Evolutionary conservation across 2,888 invertebrate species (phyloP), one percentile per base, ranked within the genome.

Genomic region (Antitype chi): DNA sequence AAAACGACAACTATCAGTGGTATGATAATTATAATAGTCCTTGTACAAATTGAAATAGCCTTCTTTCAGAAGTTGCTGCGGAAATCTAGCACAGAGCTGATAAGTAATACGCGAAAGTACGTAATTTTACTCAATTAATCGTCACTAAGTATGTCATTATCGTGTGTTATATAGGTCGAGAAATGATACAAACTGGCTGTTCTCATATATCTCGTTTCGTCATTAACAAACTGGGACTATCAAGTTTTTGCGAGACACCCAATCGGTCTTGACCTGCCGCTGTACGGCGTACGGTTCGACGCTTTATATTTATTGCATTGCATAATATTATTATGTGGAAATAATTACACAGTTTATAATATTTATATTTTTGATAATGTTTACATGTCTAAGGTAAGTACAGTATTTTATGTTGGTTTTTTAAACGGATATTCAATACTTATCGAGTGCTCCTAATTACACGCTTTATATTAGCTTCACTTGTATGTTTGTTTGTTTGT

Each of bases 221-320:
- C 85, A 83, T 73, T 70, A 59, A 67, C 53, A 75, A 80, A 87
- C 78, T 88, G 79, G 82, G 76, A 82, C 76, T 82, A 84, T 82
- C 57, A 57, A 80, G 11, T 80, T 83, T 84, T 78, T 68, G 80
- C 84, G 83, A 76, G 66, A 74, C 71, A 77, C 25, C 66, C 68
- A 74, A 78, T 72, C 62, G 74, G 52, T 80, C 85, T 85, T 88
- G 87, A 87, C 81, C 87, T 75, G 71, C 43, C 62, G 70, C 4
- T 32, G 32, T 32, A 32, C 32, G 32, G 32, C 32, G 4, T 32
- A 32, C 75, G 43, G 70, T 73, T 78, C 71, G 57, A 66, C 63
- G 62, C 23, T 68, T 49, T 32, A 23, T 32, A 17, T 38, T 68
- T 47, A 78, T 78, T 85, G 78, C 78, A 70, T 77, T 85, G 78